Evolutionary conservation across 2,797 vertebrate genomes (phyloP), one percentile per base, ranked within the genome.

Genomic region (Chaetophractus vellerosus): DNA sequence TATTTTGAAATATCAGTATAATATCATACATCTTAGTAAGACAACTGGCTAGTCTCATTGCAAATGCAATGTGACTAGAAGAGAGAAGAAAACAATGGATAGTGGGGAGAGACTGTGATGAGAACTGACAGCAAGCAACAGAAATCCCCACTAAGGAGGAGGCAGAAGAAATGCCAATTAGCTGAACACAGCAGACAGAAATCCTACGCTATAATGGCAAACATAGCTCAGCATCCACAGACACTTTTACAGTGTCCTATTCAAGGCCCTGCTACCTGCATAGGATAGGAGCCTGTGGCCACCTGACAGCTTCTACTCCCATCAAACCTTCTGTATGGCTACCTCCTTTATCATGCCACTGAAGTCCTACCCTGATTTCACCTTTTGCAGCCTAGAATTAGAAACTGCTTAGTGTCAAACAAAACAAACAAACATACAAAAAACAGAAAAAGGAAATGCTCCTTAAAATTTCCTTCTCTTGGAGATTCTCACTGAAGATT

Each of bases 111-210:
- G 36, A 93, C 24, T 16, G 4, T 92, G 64, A 88, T 82, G 38
- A 88, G 74, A 88, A 85, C 57, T 88, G 84, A 88, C 81, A 87
- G 90, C 41, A 28, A 93, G 95, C 36, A 59, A 48, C 69, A 94
- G 91, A 88, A 69, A 75, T 50, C 24, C 36, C 72, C 71, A 33
- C 38, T 19, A 9, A 59, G 79, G 68, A 92, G 5, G 9, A 84
- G 41, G 36, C 26, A 21, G 90, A 64, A 59, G 50, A 93, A 88
- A 75, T 52, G 59, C 41, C 85, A 86, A 8, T 78, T 36, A 92
- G 76, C 71, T 33, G 75, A 78, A 33, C 41, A 10, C 36, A 63
- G 24, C 41, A 74, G 16, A 41, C 69, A 84, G 68, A 45, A 38
- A 24, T 69, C 38, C 18, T 41, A 55, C 6, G 1, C 21, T 52